phyloP scores from a whole-genome alignment of 2,797 vertebrate genomes.

The Phalloptychus januarius region DNA sequence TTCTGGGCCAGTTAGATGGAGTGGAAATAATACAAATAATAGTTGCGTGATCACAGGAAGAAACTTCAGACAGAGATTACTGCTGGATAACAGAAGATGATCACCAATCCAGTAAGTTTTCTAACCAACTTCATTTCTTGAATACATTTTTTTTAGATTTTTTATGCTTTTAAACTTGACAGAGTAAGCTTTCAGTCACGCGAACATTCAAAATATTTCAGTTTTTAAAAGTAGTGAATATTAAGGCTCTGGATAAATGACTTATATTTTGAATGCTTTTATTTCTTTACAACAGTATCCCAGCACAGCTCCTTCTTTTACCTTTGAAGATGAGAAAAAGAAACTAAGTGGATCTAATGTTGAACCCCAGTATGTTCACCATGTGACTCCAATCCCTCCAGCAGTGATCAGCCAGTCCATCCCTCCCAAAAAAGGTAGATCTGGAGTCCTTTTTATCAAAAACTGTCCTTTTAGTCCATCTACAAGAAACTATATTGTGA shows the following conservation, averaged over 20 bases:
- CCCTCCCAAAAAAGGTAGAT: conserved; percentile 35
- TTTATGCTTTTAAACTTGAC: neutral
- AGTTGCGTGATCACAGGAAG: conserved; percentile 4
- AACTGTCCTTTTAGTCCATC: neutral
- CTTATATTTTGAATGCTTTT: neutral
- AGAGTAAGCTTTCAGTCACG: neutral
- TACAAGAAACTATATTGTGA: neutral
- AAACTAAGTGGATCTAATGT: conserved; percentile 7
- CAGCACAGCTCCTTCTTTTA: neutral
- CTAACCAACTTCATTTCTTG: neutral
- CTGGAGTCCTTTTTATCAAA: neutral
- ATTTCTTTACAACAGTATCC: conserved; percentile 25
- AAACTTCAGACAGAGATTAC: neutral
- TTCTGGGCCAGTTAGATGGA: conserved; percentile 7
- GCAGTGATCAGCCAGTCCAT: conserved; percentile 19
- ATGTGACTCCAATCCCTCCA: conserved; percentile 7
- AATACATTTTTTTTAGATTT: neutral
- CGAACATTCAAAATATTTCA: neutral
- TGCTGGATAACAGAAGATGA: conserved; percentile 42
- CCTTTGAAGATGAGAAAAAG: neutral
- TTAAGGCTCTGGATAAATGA: neutral
- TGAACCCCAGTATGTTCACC: conserved; percentile 46
- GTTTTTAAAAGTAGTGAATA: neutral
- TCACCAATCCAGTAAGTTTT: conserved; percentile 51
- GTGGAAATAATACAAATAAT: neutral